These are phyloP conservation scores for Mustelus asterias DNA, from an alignment of 2,113 vertebrate genomes.

Conservation along the genomic window DNA sequence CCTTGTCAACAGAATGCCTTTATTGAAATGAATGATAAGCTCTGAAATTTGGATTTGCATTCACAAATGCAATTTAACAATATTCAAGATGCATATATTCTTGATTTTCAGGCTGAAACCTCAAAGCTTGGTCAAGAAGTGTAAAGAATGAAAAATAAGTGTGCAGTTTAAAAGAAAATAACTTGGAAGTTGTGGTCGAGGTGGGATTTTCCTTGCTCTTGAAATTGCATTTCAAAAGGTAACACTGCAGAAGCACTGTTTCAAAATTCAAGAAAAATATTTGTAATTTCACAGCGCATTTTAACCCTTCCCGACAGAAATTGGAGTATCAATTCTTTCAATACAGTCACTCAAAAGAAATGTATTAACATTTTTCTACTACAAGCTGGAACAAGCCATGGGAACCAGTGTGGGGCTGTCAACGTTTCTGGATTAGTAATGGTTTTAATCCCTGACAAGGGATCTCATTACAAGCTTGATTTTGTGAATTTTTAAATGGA, in stretches of 20 bases:
- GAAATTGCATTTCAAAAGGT: neutral
- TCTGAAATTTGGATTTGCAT: neutral
- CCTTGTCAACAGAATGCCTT: no score
- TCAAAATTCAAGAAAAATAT: conserved; percentile 4
- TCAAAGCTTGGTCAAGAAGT: neutral
- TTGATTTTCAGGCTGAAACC: neutral
- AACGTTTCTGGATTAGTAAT: neutral
- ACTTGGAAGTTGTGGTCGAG: neutral
- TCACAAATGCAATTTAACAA: neutral
- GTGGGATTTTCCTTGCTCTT: neutral
- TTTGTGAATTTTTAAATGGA: neutral
- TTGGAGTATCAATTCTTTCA: neutral
- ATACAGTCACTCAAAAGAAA: neutral
- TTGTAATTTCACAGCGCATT: neutral
- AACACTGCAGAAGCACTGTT: neutral
- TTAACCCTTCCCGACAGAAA: neutral
- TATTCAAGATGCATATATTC: neutral
- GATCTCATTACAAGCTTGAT: neutral
- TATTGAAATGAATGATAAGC: neutral
- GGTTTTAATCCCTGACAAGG: conserved; percentile 6
- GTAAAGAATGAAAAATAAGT: neutral
- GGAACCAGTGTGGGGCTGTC: neutral
- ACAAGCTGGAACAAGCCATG: conserved; percentile 9
- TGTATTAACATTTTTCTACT: neutral
- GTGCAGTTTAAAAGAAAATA: neutral